Evolutionary conservation across 2,797 vertebrate genomes (phyloP), one percentile per base, ranked within the genome.

Genomic region (Phyllotis vaccarum): DNA sequence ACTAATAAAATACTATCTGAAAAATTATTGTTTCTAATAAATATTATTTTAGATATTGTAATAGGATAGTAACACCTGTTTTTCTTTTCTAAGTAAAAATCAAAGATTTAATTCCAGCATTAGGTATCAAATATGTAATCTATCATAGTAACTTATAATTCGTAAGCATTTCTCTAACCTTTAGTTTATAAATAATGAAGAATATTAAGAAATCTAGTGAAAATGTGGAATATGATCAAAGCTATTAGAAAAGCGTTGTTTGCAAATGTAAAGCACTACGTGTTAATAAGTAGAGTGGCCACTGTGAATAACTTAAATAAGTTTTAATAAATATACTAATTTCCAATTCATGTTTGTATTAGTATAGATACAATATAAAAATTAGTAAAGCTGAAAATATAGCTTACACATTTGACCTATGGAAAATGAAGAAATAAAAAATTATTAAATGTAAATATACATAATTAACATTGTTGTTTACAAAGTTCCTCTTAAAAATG

Each of bases 11-110:
- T 52, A 22, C 34, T 64, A 49, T 14, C 5, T 90, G 10, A 78
- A 31, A 78, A 92, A 92, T 64, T 52, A 90, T 27, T 62, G 7
- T 80, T 52, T 22, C 62, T 75, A 76, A 34, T 62, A 91, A 91
- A 89, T 88, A 56, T 37, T 11, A 79, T 27, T 16, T 49, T 40
- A 43, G 49, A 34, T 0, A 0, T 70, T 70, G 24, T 34, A 52
- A 89, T 52, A 29, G 24, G 10, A 1, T n/a, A 49, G 1, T 81
- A 40, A 29, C 1, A 6, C 19, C 40, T 58, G 24, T 3, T 56
- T 66, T 74, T 86, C 49, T 49, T 8, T 54, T 43, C 6, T 66
- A 66, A 24, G 66, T 54, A 76, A 49, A 49, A 76, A 83, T 56
- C 0, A 0, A 49, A 10, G 5, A 66, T 68, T 62, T 52, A 6